Evolutionary conservation across 2,113 vertebrate species (phyloP).

Genomic region (Sterrhoptilus dennistouni): DNA sequence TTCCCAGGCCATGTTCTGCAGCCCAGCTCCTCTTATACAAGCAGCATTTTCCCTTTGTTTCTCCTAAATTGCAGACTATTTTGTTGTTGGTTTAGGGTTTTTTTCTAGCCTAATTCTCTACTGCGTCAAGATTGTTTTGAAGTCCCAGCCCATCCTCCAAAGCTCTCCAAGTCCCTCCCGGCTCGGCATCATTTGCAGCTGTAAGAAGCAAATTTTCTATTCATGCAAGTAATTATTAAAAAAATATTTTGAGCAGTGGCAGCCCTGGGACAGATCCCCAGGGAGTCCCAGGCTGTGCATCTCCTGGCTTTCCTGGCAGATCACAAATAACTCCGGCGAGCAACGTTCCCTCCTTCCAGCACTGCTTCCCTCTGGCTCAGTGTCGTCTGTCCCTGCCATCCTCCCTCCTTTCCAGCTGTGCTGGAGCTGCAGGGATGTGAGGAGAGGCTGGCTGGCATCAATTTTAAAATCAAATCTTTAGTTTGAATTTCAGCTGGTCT

Average conservation of each 20-base stretch:
- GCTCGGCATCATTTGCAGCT: constrained; percentile 41
- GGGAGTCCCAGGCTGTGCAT: neutral
- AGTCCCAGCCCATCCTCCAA: constrained; percentile 43
- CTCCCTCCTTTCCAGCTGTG: neutral
- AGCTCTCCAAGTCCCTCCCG: constrained; percentile 30
- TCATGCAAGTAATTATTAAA: constrained; percentile 59
- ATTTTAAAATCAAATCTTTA: too few species aligned
- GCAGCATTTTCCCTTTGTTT: constrained; percentile 43
- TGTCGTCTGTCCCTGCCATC: neutral
- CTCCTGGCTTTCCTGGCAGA: neutral
- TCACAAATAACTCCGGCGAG: neutral
- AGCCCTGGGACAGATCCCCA: constrained; percentile 44
- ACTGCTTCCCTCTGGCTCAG: rapidly evolving
- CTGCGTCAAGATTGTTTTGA: constrained; percentile 26
- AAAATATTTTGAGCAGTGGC: constrained; percentile 58
- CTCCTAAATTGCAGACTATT: neutral
- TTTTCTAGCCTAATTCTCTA: neutral
- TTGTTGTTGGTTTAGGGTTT: neutral
- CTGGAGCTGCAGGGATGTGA: neutral
- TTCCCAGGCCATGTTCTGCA: neutral
- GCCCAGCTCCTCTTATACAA: neutral
- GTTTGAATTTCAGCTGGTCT: neutral
- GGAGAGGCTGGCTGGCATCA: neutral
- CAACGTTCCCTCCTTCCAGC: neutral
- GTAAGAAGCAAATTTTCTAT: constrained; percentile 48